Conservation (phyloP, 1,140 invertebrate genomes). For the Papilio polytes region DNA sequence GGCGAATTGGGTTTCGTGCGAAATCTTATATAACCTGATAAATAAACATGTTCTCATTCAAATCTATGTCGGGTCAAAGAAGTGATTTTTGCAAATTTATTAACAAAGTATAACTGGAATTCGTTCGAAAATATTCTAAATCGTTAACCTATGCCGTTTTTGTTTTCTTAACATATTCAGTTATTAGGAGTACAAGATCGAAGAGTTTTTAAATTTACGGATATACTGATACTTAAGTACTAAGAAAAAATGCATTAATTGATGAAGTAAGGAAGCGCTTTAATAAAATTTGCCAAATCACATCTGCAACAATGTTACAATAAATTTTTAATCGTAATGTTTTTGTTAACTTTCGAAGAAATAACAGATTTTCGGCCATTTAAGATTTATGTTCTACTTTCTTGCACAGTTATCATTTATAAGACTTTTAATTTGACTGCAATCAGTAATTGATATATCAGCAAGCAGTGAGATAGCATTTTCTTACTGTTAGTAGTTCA, state of each 20-base stretch:
- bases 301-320: background rate
- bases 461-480: constrained; percentile 4
- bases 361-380: background rate
- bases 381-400: background rate
- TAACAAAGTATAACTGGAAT: background rate
- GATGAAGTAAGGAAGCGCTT: background rate
- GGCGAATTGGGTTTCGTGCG: background rate
- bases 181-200: background rate
- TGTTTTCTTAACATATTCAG: background rate
- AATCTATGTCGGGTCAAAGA: constrained; percentile 6
- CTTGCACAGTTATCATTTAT: background rate
- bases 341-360: background rate
- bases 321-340: background rate
- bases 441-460: background rate
- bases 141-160: background rate
- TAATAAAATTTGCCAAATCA: background rate
- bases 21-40: constrained; percentile 14
- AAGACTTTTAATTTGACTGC: background rate
- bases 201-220: background rate
- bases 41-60: constrained; percentile 18
- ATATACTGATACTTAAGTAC: background rate
- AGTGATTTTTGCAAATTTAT: background rate
- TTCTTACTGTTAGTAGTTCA: constrained; percentile 35
- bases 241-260: background rate
- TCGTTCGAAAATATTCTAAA: background rate